These are phyloP conservation scores for Hylaea fasciaria DNA, from an alignment of 2,888 invertebrate species.

Conservation along the genomic window DNA sequence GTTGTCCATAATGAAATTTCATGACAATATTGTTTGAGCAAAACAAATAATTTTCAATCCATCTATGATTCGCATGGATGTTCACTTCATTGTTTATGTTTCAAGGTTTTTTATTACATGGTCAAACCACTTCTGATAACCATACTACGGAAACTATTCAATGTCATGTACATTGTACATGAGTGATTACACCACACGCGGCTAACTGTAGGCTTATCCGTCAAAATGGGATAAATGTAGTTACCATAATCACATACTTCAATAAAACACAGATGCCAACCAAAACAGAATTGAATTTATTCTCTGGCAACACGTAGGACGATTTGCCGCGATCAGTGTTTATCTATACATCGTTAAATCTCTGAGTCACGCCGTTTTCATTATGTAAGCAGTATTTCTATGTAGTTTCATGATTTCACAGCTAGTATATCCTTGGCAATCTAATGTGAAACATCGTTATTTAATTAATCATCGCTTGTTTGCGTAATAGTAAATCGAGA, in stretches of 20 bases:
- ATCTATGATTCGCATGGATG: not conserved
- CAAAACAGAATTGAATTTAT: too few relatives aligned
- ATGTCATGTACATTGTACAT: slow-evolving; percentile 12
- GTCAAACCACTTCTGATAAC: slow-evolving; percentile 27
- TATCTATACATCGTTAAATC: slow-evolving; percentile 9
- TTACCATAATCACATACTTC: too few relatives aligned
- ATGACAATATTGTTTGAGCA: too few relatives aligned
- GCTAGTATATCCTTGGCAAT: not conserved
- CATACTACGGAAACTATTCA: not conserved
- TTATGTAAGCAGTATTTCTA: slow-evolving; percentile 22
- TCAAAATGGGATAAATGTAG: too few relatives aligned
- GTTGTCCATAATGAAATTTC: too few relatives aligned
- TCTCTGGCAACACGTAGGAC: too few relatives aligned
- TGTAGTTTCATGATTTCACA: slow-evolving; percentile 2
- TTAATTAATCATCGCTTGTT: not conserved
- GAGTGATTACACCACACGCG: slow-evolving; percentile 3
- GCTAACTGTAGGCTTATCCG: too few relatives aligned
- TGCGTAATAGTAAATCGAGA: not conserved
- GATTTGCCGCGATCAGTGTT: not conserved
- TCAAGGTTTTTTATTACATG: slow-evolving; percentile 18
- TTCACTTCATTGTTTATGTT: slow-evolving; percentile 1
- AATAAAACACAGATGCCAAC: too few relatives aligned
- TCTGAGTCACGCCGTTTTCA: slow-evolving; percentile 21
- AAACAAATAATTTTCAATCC: too few relatives aligned
- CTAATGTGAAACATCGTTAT: not conserved